A percentile compares a stretch with the other conserved stretches of the same genome.
Conservation (phyloP, 2,888 invertebrate species). For the Onchidella celtica region DNA sequence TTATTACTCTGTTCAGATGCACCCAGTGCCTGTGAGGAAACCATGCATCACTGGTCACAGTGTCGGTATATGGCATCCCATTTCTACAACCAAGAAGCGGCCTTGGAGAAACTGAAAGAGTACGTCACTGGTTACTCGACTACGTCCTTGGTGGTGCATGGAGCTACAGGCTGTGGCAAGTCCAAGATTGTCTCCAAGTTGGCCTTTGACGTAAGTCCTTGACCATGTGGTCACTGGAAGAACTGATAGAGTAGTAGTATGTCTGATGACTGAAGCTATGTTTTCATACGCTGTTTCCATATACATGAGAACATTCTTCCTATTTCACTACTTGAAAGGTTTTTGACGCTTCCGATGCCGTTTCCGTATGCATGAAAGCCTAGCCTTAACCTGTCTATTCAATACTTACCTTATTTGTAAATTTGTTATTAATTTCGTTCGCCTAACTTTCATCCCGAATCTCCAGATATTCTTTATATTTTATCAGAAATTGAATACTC, state of each 20-base stretch:
- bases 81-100: constrained; percentile 62
- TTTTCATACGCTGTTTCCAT: too few species aligned
- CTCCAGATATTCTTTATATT: too few species aligned
- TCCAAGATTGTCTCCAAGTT: constrained; percentile 70
- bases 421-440: too few species aligned
- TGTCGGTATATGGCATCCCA: constrained; percentile 59
- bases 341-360: too few species aligned
- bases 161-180: constrained; percentile 72
- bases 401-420: too few species aligned
- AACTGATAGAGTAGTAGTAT: background rate
- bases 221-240: background rate
- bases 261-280: too few species aligned
- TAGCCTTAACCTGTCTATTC: too few species aligned
- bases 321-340: too few species aligned
- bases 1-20: constrained; percentile 9
- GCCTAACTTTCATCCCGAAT: too few species aligned
- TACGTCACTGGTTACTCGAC: constrained; percentile 64
- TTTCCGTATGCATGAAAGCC: too few species aligned
- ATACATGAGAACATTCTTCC: too few species aligned
- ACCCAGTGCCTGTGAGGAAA: constrained; percentile 62
- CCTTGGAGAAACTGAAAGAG: constrained; percentile 58
- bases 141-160: constrained; percentile 71
- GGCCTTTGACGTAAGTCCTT: constrained; percentile 65
- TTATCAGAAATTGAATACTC: too few species aligned
- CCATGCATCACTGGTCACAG: constrained; percentile 62